Evolutionary conservation across 2,797 vertebrate genomes (phyloP).

Genomic region (Sebastes hopkinsi): DNA sequence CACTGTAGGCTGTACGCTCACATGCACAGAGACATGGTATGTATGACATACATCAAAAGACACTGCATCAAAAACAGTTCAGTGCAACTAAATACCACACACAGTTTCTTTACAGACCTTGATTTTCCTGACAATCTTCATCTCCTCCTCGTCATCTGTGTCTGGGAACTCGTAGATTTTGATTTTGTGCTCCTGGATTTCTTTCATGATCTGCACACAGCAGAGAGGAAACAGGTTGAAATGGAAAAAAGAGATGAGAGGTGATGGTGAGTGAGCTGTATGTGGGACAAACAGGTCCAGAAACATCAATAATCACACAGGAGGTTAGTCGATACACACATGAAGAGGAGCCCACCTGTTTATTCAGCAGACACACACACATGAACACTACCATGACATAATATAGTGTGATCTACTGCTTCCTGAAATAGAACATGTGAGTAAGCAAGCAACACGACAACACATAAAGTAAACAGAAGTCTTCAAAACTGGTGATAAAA

Average conservation of each 20-base stretch:
- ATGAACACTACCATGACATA: slow-evolving; percentile 56
- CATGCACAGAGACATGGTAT: not conserved
- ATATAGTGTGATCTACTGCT: not conserved
- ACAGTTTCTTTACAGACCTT: slow-evolving; percentile 81
- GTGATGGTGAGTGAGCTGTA: not conserved
- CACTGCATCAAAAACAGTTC: not conserved
- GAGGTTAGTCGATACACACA: slow-evolving; percentile 24
- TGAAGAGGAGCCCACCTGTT: not conserved
- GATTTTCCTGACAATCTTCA: slow-evolving; percentile 93
- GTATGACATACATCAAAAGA: not conserved
- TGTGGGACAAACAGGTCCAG: not conserved
- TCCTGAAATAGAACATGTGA: not conserved
- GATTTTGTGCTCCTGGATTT: slow-evolving; percentile 98
- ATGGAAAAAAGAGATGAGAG: not conserved
- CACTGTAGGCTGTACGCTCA: not conserved
- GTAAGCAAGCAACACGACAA: not conserved
- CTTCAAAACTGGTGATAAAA: not conserved
- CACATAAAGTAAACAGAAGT: not conserved
- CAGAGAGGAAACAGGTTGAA: not conserved
- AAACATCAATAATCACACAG: not conserved
- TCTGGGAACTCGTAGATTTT: slow-evolving; percentile 98
- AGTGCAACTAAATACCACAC: not conserved
- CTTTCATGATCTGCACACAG: slow-evolving; percentile 91
- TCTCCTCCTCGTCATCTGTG: slow-evolving; percentile 96
- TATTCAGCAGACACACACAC: slow-evolving; percentile 15